Evolutionary conservation across 2,113 vertebrate genomes (phyloP).

Genomic region (Poeciliopsis retropinna): DNA sequence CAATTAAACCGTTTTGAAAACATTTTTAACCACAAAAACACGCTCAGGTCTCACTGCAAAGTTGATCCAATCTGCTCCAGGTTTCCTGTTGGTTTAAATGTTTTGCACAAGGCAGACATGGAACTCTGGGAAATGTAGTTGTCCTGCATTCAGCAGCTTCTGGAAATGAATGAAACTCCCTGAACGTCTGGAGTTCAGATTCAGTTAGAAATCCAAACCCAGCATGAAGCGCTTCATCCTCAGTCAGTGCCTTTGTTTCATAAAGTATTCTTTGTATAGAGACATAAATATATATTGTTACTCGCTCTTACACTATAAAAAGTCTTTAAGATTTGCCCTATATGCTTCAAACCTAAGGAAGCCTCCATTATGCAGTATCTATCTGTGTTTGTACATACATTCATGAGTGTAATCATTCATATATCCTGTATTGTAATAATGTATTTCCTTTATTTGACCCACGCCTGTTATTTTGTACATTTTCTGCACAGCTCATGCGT

Average conservation of each 20-base stretch:
- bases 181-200: not conserved
- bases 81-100: not conserved
- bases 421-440: conserved; percentile 56
- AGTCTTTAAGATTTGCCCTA: conserved; percentile 25
- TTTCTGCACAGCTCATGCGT: conserved; percentile 68
- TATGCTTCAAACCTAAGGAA: conserved; percentile 41
- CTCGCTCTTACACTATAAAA: conserved; percentile 24
- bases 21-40: not conserved
- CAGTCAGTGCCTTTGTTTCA: conserved; percentile 22
- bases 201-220: not conserved
- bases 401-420: conserved; percentile 44
- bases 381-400: conserved; percentile 66
- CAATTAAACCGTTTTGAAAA: not conserved
- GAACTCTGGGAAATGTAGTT: conserved; percentile 40
- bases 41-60: not conserved
- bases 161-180: not conserved
- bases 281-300: conserved; percentile 34
- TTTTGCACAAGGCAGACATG: not conserved
- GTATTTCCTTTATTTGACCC: conserved; percentile 56
- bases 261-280: conserved; percentile 30
- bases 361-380: conserved; percentile 75
- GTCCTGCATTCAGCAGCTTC: not conserved
- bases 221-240: conserved; percentile 5
- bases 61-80: not conserved
- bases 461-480: conserved; percentile 67